Base-by-base conservation (phyloP, 2,888 invertebrate genomes). In the Dicranocentrus wangi region DNA sequence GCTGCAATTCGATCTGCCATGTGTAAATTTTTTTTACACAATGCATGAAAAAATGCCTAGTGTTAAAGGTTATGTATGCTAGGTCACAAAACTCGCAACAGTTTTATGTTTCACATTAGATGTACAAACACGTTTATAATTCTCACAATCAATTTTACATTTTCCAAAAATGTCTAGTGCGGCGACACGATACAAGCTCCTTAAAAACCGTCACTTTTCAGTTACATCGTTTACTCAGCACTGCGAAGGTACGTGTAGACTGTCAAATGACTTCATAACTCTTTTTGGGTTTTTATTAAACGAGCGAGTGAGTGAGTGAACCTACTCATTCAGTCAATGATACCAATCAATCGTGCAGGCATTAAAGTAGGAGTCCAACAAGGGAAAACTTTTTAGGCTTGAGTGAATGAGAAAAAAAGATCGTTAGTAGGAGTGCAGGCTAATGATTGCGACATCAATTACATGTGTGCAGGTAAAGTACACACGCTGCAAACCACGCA, bases 391-490 rank as follows among this genome's bases (percentile, higher is more conserved):
- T 47, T 66, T 47, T 47, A 66, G 25, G 43, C n/a, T 19, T 66
- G 47, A 66, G 15, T 47, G 65, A 75, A 63, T 73, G 73, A 23
- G 73, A 73, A 65, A 73, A 47, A 65, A 43, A 19, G 21, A 53
- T 42, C 10, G 28, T 63, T 42, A 17, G 61, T 23, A 58, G 69
- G 47, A 68, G 76, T 60, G 32, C 27, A 17, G 27, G 42, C 39
- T 66, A 21, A 7, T 61, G 76, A 77, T 77, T 77, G 61, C 58
- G 28, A 19, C 76, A 60, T 77, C 51, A 75, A 75, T 69, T 77
- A 69, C 28, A 23, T 51, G 39, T 65, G 53, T 21, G 39, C 55
- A 32, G 65, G 51, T 53, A 53, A 25, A 53, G 13, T 32, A 47
- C 42, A 25, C n/a, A 5, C 51, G 2, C n/a, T 21, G 32, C 17